Evolutionary conservation across 1,140 invertebrate genomes (phyloP), one percentile per base, ranked within the genome.

Genomic region (Drosophila subpulchrella): DNA sequence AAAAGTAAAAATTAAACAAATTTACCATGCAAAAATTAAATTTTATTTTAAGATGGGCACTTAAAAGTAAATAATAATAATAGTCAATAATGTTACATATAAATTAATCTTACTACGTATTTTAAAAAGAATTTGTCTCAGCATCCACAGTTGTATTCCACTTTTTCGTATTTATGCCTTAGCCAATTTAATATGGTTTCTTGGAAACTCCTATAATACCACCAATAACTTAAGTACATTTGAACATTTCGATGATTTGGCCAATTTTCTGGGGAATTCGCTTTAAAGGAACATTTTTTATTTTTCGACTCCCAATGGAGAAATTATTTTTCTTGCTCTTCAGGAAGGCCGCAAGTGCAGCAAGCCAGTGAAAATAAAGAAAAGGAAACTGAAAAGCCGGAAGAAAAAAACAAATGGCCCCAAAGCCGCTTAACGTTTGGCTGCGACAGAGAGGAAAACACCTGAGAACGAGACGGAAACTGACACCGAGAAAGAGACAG

Each of bases 381-480:
- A 11, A 11, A 59, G 11, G 12, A 41, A 36, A 46, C 17, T n/a
- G 11, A 12, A 41, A 30, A 50, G 15, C 46, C 32, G 39, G 41
- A 34, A 46, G 27, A 46, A 46, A 41, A 59, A 44, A 51, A 13
- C 54, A 72, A 71, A 60, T 71, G 55, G 63, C 38, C 38, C 48
- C 7, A 63, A 71, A 56, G 68, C 61, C 68, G 68, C 61, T 70
- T 70, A 70, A 61, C 66, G 48, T 34, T 51, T 32, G 48, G 4
- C 4, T 30, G 6, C 20, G 30, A 55, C 17, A 20, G 32, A 11
- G 32, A 24, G 2, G 42, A 17, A 13, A 13, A 34, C 24, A 20
- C 39, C 48, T 30, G 38, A 20, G 48, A 54, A 32, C 7, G 53
- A 56, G 62, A 32, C 44, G 8, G 17, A 4, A 41, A n/a, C 20